phyloP scores from a whole-genome alignment of 1,140 invertebrate genomes.

The Calephelis nemesis region DNA sequence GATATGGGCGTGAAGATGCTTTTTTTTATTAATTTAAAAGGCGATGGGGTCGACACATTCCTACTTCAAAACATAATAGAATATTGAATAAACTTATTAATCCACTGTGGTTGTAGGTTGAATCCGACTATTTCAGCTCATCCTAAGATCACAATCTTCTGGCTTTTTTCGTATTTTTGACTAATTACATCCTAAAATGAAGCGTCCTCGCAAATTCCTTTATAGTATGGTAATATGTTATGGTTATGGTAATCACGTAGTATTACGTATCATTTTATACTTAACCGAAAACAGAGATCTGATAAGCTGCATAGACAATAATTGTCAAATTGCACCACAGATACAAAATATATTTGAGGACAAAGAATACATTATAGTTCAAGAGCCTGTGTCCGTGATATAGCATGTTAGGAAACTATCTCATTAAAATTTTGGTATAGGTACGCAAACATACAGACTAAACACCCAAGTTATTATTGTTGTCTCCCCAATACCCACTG shows the following conservation, averaged over 20 bases:
- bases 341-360: too few species aligned
- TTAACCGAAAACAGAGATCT: slow-evolving; percentile 12
- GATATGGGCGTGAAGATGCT: too few species aligned
- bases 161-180: neutral
- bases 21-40: too few species aligned
- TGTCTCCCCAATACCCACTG: too few species aligned
- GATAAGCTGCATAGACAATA: slow-evolving; percentile 1
- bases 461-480: too few species aligned
- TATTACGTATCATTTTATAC: slow-evolving; percentile 11
- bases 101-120: neutral
- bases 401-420: too few species aligned
- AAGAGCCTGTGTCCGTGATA: neutral
- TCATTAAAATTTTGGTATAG: too few species aligned
- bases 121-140: neutral
- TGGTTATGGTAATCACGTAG: slow-evolving; percentile 2
- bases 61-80: too few species aligned
- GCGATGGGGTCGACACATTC: too few species aligned
- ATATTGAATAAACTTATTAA: too few species aligned
- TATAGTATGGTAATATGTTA: neutral
- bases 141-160: neutral
- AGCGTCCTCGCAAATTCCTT: slow-evolving; percentile 5
- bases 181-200: slow-evolving; percentile 12
- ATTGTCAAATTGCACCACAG: slow-evolving; percentile 2
- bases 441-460: too few species aligned
- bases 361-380: neutral